Base-by-base conservation (phyloP, 1,140 invertebrate species). In the Sycophaga agraensis region DNA sequence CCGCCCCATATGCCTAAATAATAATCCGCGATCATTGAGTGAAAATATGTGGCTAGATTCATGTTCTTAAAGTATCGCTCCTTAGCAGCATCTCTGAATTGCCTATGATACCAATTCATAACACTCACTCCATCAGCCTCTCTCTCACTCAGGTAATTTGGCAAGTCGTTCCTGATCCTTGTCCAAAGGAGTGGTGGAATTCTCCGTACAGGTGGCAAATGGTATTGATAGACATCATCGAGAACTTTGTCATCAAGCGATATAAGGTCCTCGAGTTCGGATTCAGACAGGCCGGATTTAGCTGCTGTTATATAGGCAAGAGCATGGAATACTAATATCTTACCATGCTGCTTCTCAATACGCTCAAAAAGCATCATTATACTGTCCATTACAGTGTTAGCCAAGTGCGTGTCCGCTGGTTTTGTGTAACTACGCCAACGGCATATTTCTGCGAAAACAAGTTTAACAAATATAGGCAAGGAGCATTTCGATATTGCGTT, bases 201-300 rank as follows among this genome's bases (percentile, higher is more conserved):
- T 55, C 96, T 83, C 42, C 96, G 82, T 0, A 97, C 94, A 0
- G 96, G 96, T 1, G 96, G 96, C 72, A 98, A 85, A 84, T 98
- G 95, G 74, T 98, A 98, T 74, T 99, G 97, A 72, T 98, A 99
- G 0, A 99, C 96, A 71, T 99, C 97, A 72, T 99, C 97, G 42
- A 99, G 77, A 1, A 94, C 91, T 74, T 91, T 92, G 77, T 98
- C 94, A 70, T 97, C 95, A 46, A 98, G 72, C 0, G 94, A 97
- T 64, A 98, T 96, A 8, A 97, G 80, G 82, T 98, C 95, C 79
- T 97, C 95, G 0, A 97, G 79, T 74, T 98, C 95, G 0, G 92
- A 94, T 77, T 97, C 95, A 0, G 93, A 95, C 0, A 97, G 80
- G 1, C 95, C 95, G 59, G 91, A 95, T 72, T 94, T 91, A 0